A percentile compares a stretch with the other conserved stretches of the same genome.
phyloP scores from a whole-genome alignment of 2,888 invertebrate genomes.

The Synanthedon tipuliformis region DNA sequence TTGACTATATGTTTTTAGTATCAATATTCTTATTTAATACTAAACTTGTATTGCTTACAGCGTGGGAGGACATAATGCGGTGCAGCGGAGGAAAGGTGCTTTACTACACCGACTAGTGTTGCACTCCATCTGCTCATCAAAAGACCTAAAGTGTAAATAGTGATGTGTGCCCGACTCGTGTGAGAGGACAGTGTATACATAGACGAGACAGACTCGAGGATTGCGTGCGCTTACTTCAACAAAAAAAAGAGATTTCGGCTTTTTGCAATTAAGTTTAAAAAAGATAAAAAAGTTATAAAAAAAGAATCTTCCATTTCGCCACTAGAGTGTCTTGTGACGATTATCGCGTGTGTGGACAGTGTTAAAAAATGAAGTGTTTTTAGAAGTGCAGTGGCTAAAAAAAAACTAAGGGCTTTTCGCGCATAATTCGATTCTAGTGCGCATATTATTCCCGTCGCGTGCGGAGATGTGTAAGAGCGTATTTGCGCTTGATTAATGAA shows the following conservation, averaged over 20 bases:
- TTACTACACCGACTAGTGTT: conserved; percentile 49
- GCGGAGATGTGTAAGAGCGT: background rate
- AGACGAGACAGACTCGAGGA: background rate
- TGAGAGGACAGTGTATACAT: background rate
- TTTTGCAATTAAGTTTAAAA: background rate
- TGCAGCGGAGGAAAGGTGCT: conserved; percentile 56
- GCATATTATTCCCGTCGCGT: background rate
- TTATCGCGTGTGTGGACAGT: background rate
- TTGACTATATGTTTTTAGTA: too few relatives aligned
- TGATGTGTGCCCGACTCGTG: background rate
- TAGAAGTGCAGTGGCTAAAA: background rate
- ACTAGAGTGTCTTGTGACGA: background rate
- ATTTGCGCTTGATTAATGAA: background rate
- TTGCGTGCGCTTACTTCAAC: background rate
- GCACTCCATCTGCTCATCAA: background rate
- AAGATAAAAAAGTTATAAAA: background rate
- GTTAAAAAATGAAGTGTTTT: background rate
- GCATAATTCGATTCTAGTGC: background rate
- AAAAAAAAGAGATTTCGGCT: background rate
- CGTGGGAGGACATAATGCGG: conserved; percentile 79
- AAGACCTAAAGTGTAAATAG: background rate
- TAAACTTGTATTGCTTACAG: conserved; percentile 49
- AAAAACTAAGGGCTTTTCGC: background rate
- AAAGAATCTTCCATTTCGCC: background rate
- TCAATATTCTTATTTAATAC: too few relatives aligned